Conservation (phyloP, 2,797 vertebrate genomes). For the Gallinago stenura region DNA sequence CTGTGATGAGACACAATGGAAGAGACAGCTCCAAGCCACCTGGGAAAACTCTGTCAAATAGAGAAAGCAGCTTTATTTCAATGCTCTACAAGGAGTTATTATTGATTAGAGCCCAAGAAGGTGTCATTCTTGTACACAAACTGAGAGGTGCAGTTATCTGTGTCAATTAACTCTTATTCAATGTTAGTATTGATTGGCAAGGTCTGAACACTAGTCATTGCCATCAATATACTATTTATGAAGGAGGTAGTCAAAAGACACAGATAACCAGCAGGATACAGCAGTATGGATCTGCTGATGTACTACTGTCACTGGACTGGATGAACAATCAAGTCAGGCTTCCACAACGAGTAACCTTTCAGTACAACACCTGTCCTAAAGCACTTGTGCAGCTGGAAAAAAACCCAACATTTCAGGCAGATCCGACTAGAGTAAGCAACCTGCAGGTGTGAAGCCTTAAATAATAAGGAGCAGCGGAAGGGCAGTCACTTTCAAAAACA, state of each 20-base stretch:
- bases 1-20: slow-evolving; percentile 80
- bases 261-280: slow-evolving; percentile 53
- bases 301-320: not conserved
- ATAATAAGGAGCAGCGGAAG: slow-evolving; percentile 72
- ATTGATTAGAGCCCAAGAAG: slow-evolving; percentile 86
- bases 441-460: slow-evolving; percentile 73
- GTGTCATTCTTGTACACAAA: slow-evolving; percentile 80
- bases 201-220: slow-evolving; percentile 83
- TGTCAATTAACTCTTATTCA: slow-evolving; percentile 82
- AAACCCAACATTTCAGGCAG: slow-evolving; percentile 6
- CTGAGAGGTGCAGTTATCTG: slow-evolving; percentile 80
- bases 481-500: slow-evolving; percentile 62
- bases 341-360: slow-evolving; percentile 45
- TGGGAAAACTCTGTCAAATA: slow-evolving; percentile 77
- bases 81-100: slow-evolving; percentile 74
- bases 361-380: slow-evolving; percentile 19
- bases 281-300: slow-evolving; percentile 73
- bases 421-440: slow-evolving; percentile 60
- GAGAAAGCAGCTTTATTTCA: slow-evolving; percentile 76
- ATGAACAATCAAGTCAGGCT: slow-evolving; percentile 35
- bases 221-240: slow-evolving; percentile 87
- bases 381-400: not conserved
- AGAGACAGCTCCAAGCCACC: slow-evolving; percentile 80
- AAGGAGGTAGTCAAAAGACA: slow-evolving; percentile 72
- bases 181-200: slow-evolving; percentile 87